Evolutionary conservation across 2,797 vertebrate species (phyloP).

Genomic region (Galagoides demidoff): DNA sequence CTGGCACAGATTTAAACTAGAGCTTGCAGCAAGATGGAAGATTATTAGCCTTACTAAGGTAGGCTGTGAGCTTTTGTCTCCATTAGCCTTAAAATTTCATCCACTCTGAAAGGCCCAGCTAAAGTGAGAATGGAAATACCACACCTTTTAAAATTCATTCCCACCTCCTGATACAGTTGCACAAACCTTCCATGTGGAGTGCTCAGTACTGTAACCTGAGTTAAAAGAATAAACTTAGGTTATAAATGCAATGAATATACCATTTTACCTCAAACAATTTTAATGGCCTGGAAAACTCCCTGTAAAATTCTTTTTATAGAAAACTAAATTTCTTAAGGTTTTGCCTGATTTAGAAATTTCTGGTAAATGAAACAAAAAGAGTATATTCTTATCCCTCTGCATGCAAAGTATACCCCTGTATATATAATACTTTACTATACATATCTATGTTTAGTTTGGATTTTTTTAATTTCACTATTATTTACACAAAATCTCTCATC

Average conservation of each 20-base stretch:
- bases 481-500: background rate
- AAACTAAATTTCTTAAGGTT: background rate
- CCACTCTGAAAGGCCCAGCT: background rate
- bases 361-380: background rate
- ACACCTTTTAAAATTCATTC: background rate
- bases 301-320: background rate
- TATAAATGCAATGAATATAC: background rate
- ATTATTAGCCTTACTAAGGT: background rate
- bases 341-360: background rate
- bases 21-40: background rate
- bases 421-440: background rate
- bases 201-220: background rate
- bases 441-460: background rate
- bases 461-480: background rate
- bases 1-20: background rate
- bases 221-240: background rate
- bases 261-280: background rate
- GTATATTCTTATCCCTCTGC: background rate
- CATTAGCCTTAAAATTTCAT: background rate
- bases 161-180: background rate
- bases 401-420: background rate
- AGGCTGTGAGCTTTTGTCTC: background rate
- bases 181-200: background rate
- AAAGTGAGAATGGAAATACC: background rate
- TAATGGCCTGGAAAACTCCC: background rate